Evolutionary conservation across 2,888 invertebrate genomes (phyloP).

Genomic region (Alsophila aescularia): DNA sequence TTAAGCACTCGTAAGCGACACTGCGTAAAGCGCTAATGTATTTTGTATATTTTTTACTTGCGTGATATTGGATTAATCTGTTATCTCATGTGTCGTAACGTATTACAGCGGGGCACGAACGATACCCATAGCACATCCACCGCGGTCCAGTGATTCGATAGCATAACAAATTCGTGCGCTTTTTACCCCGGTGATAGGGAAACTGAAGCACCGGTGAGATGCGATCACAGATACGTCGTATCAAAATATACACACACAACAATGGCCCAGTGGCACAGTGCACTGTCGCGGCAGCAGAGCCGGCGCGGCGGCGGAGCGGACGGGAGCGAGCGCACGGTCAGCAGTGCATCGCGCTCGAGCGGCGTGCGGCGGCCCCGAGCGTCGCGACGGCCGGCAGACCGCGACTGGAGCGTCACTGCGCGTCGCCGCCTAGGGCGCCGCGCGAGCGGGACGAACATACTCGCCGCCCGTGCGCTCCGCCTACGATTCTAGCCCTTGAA

Average conservation of each 20-base stretch:
- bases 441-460: conserved; percentile 79
- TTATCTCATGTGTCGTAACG: conserved; percentile 74
- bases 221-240: conserved; percentile 47
- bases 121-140: conserved; percentile 46
- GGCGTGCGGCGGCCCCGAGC: conserved; percentile 73
- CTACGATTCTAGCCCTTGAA: conserved; percentile 80
- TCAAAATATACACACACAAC: conserved; percentile 60
- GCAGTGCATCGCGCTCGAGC: conserved; percentile 76
- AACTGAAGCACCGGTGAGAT: conserved; percentile 42
- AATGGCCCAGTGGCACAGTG: conserved; percentile 68
- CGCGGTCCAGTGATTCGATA: conserved; percentile 65
- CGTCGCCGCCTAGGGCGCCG: conserved; percentile 79
- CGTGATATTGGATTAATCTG: conserved; percentile 77
- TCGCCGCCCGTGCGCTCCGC: conserved; percentile 55
- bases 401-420: conserved; percentile 82
- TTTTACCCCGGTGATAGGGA: conserved; percentile 40
- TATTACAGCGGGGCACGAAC: conserved; percentile 62
- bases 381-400: conserved; percentile 84
- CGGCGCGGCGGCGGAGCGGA: conserved; percentile 17
- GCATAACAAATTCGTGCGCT: conserved; percentile 53
- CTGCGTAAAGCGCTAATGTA: conserved; percentile 70
- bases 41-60: conserved; percentile 70
- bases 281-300: conserved; percentile 44
- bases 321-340: conserved; percentile 49
- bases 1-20: conserved; percentile 48